Base-by-base conservation (phyloP, 2,888 invertebrate genomes). In the Artemia sinica region DNA sequence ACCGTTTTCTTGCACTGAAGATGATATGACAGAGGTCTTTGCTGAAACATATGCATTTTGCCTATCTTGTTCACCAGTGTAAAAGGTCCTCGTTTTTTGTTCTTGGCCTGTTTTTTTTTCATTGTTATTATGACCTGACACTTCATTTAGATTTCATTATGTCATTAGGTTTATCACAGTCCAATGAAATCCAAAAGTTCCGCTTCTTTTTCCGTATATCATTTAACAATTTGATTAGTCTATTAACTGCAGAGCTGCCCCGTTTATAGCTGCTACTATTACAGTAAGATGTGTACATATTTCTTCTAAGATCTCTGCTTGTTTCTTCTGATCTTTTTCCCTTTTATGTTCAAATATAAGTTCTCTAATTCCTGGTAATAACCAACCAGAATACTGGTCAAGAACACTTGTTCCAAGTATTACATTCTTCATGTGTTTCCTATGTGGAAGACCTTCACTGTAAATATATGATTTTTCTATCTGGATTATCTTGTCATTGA, bases 381-480 rank as follows among this genome's bases (percentile, higher is more conserved):
- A 10, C 58, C 58, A 58, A 14, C 58, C 58, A 8, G 58, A 67
- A 66, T 63, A 69, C 70, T 70, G 70, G 50, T 70, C 70, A 50
- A 70, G 68, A 63, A 70, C 65, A n/a, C 58, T 68, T 14, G 70
- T 70, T 7, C 68, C 68, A 9, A 52, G 65, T 11, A 70, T 63
- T 14, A 68, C 50, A 28, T 70, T 70, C 63, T 69, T 69, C 67
- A 68, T 69, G 65, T 68, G 67, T 52, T 67, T 52, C 12, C 67
- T 41, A 10, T 50, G 58, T 7, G 67, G 68, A n/a, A 71, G 68
- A 10, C 70, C 71, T 14, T 68, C 67, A 12, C 66, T 66, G 18
- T 71, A 70, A 49, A 71, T 71, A 66, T 69, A 71, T 11, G 71
- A 49, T 63, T 51, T 70, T 49, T 68, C 70, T 11, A 71, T 51